These are phyloP conservation scores for Bos javanicus DNA, from an alignment of 2,113 vertebrate genomes.

Conservation along the genomic window DNA sequence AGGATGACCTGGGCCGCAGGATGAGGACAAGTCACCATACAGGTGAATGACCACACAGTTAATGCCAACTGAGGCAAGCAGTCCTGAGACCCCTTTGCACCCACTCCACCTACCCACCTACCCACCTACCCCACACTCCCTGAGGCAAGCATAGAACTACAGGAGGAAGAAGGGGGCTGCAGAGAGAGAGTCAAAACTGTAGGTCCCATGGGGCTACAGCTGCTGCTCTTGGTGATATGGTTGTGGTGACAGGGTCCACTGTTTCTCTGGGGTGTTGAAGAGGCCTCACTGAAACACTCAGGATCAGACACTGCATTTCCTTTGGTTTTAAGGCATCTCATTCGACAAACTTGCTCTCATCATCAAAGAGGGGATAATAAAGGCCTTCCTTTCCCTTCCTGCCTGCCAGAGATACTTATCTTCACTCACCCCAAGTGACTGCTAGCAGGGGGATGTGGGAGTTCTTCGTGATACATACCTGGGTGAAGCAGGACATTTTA, in stretches of 20 bases:
- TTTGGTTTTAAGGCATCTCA: background rate
- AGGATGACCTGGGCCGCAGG: background rate
- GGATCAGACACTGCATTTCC: background rate
- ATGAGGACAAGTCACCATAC: background rate
- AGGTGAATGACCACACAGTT: background rate
- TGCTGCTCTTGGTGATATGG: rapidly evolving
- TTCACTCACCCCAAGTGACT: background rate
- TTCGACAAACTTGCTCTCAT: background rate
- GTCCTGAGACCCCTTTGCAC: background rate
- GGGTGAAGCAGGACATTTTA: background rate
- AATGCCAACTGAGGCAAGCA: rapidly evolving
- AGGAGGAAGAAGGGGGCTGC: background rate
- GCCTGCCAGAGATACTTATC: background rate
- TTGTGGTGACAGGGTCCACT: background rate
- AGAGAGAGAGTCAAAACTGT: background rate
- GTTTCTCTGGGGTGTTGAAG: background rate
- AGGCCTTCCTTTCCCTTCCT: background rate
- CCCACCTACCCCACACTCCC: rapidly evolving
- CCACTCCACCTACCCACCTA: background rate
- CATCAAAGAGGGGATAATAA: background rate
- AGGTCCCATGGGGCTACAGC: background rate
- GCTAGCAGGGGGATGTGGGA: too few species aligned
- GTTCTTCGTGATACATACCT: background rate
- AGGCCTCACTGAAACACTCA: background rate
- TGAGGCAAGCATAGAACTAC: background rate